A percentile compares a stretch with the other conserved stretches of the same genome.
These are phyloP conservation scores for Podargus strigoides DNA, from an alignment of 2,797 vertebrate genomes.

Conservation along the genomic window DNA sequence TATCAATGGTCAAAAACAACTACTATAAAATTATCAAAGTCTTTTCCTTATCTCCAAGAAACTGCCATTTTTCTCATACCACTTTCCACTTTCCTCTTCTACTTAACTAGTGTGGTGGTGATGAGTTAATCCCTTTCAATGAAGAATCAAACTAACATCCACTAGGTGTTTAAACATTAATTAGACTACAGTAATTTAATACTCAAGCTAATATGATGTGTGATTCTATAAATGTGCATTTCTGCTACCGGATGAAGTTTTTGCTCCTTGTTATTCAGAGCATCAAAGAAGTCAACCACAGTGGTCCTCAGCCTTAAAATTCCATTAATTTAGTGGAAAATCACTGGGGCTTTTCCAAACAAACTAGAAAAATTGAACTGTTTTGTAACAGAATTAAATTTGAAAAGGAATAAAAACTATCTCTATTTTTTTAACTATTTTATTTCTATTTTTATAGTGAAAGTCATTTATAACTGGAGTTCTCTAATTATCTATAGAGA, in stretches of 20 bases:
- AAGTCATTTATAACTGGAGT: not conserved
- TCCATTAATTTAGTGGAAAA: not conserved
- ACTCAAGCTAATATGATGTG: not conserved
- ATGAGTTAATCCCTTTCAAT: not conserved
- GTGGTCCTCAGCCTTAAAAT: not conserved
- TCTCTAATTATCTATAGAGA: not conserved
- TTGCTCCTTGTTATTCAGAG: not conserved
- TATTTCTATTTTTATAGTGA: not conserved
- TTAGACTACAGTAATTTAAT: not conserved
- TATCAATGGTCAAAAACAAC: not conserved
- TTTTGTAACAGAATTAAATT: not conserved
- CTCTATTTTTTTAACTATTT: not conserved
- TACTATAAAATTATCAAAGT: not conserved
- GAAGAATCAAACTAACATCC: conserved; percentile 13
- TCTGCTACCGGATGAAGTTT: not conserved
- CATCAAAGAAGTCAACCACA: not conserved
- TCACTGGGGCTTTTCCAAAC: not conserved
- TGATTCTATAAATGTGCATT: not conserved
- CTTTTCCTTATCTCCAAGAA: not conserved
- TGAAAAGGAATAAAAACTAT: not conserved
- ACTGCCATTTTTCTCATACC: not conserved
- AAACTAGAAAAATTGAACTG: not conserved
- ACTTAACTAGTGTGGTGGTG: not conserved
- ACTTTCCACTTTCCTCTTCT: not conserved
- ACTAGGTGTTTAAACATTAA: not conserved